Evolutionary conservation across 37 sponge, comb jelly and placozoan species (phyloP), one percentile per base, ranked within the genome.

Genomic region (Cliona cf. orientalis): DNA sequence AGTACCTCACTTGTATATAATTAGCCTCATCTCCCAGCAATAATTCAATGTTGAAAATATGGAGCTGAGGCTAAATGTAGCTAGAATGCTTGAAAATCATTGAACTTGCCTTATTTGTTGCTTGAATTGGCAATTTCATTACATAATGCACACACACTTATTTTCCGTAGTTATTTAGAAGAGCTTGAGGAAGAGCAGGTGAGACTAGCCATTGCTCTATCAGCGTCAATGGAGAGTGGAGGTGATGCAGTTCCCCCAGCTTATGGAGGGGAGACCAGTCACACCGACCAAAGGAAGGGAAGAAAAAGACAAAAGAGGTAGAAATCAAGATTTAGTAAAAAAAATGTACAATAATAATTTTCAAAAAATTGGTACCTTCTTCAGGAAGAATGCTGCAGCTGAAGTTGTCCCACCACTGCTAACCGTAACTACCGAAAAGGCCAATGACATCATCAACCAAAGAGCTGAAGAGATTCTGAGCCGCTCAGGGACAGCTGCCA

Each of bases 201-300:
- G 37, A 87, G 83, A 45, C 46, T 91, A 5, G 92, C 92, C 3
- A 14, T 86, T 55, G 92, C 87, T 42, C 34, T 91, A 40, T 91
- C 91, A 53, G 92, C 87, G 25, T 86, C 92, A 9, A 21, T 88
- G 38, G 67, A 63, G 5, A 17, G 69, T 3, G 46, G 36, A 36
- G 61, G 23, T 40, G 28, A 29, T 35, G 5, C 67, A 31, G 5
- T 5, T 38, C 22, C 45, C 43, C 71, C 40, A 5, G 22, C 2
- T 43, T 3, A 36, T 33, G 69, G 7, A 19, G 38, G 69, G 26
- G 69, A 33, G 17, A 33, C 26, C 40, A 4, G 31, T 9, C 63
- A 21, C 7, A 5, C 26, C 6, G 26, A 7, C 26, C 5, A 6
- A 22, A 28, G 23, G 28, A 6, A 45, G 45, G 69, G 23, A 26